Percentiles rank a stretch among this genome's conserved stretches.
Evolutionary conservation across 2,888 invertebrate genomes (phyloP).

Genomic region (Rotaria socialis): DNA sequence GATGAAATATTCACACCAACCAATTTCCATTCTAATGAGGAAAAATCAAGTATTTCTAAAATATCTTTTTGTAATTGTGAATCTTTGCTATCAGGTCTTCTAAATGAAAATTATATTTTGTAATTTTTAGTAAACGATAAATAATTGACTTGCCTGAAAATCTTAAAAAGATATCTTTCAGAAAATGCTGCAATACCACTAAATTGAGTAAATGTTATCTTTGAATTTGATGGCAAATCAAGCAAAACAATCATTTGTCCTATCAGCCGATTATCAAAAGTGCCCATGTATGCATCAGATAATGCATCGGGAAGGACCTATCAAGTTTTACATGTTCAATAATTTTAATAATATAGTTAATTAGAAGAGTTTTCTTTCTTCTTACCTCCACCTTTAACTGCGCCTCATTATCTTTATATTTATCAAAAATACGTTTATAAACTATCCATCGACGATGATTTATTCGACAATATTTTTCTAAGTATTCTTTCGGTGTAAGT

Average conservation of each 20-base stretch:
- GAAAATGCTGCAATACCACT: conserved; percentile 55
- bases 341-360: background rate
- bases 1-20: conserved; percentile 25
- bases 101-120: conserved; percentile 47
- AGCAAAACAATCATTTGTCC: conserved; percentile 50
- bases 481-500: conserved; percentile 54
- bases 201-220: conserved; percentile 53
- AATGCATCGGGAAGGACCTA: conserved; percentile 45
- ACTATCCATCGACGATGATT: conserved; percentile 51
- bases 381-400: conserved; percentile 46
- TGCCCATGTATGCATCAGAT: conserved; percentile 53
- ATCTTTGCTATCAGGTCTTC: background rate
- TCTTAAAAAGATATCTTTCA: conserved; percentile 54
- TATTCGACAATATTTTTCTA: conserved; percentile 54
- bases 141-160: conserved; percentile 52
- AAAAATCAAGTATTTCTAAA: conserved; percentile 56
- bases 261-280: conserved; percentile 51
- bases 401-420: conserved; percentile 51
- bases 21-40: conserved; percentile 49
- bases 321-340: background rate
- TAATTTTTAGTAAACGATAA: background rate
- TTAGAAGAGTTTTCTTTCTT: conserved; percentile 11
- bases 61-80: conserved; percentile 54
- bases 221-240: conserved; percentile 50
- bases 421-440: conserved; percentile 54